Evolutionary conservation across 2,797 vertebrate genomes (phyloP), one percentile per base, ranked within the genome.

Genomic region (Natrix natrix): DNA sequence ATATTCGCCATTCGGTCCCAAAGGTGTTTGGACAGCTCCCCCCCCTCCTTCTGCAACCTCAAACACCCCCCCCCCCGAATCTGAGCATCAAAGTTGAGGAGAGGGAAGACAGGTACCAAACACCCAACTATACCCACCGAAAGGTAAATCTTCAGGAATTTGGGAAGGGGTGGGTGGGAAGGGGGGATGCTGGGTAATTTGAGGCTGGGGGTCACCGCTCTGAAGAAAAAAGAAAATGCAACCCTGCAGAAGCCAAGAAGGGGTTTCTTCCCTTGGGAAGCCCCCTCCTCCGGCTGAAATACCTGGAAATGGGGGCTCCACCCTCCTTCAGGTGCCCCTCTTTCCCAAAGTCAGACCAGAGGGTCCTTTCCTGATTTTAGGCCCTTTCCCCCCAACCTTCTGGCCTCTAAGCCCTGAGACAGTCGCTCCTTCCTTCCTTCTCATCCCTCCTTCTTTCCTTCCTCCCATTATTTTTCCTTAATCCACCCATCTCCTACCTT

Each of bases 1-100:
- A 97, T 96, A 97, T 94, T 96, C 96, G 97, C 97, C 96, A 96
- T 96, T 97, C 96, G 96, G 97, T 97, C 97, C 89, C 95, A 97
- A 97, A 97, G 95, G 92, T 95, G 92, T 96, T 95, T 93, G 59
- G 83, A 90, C 93, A 95, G 95, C 95, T 96, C 97, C 95, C 95
- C 90, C 94, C 48, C 32, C 96, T 97, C 95, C 97, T 95, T 63
- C 96, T 14, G 91, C 95, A 94, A 94, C 93, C 95, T 95, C 93
- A 95, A 94, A 87, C 92, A 94, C 93, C 94, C 56, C 48, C 48
- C 48, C 48, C 32, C 63, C 12, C 63, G 14, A 63, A 63, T 63
- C 61, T 1, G 28, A n/a, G 97, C 97, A 97, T 97, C 97, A 96
- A 98, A 98, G 97, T 98, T 97, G 96, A 97, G 95, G 95, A 26